A percentile compares a stretch with the other conserved stretches of the same genome.
These are phyloP conservation scores for Myoxocephalus aenaeus DNA, from an alignment of 2,797 vertebrate species.

Conservation along the genomic window DNA sequence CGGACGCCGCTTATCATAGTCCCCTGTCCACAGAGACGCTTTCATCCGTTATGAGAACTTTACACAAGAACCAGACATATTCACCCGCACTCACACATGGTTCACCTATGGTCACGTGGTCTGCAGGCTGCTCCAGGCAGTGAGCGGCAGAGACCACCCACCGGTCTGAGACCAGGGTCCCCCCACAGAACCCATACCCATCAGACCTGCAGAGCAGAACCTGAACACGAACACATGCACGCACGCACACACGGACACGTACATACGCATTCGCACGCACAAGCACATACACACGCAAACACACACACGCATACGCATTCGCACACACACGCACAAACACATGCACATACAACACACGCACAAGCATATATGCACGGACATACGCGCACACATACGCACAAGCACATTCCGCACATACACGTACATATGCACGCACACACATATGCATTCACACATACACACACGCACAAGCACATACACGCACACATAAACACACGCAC, in stretches of 20 bases:
- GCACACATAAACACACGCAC: too few relatives aligned
- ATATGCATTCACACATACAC: too few relatives aligned
- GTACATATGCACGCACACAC: too few relatives aligned
- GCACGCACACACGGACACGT: background rate
- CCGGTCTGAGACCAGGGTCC: slow-evolving; percentile 87
- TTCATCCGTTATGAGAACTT: background rate
- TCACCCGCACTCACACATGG: background rate
- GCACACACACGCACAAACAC: too few relatives aligned
- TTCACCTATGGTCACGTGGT: slow-evolving; percentile 86
- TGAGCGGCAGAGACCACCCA: slow-evolving; percentile 96
- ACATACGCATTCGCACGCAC: too few relatives aligned
- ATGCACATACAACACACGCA: too few relatives aligned
- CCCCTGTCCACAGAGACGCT: slow-evolving; percentile 77
- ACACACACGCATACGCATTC: too few relatives aligned
- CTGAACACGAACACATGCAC: slow-evolving; percentile 53
- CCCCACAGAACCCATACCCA: slow-evolving; percentile 88
- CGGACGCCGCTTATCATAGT: slow-evolving; percentile 85
- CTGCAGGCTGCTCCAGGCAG: slow-evolving; percentile 82
- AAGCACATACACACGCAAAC: background rate
- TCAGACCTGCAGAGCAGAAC: slow-evolving; percentile 78
- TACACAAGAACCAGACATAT: background rate
- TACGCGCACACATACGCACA: too few relatives aligned
- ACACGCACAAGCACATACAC: too few relatives aligned
- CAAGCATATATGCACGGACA: too few relatives aligned
- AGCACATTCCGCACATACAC: too few relatives aligned